These are phyloP conservation scores for Montifringilla adamsi DNA, from an alignment of 2,113 vertebrate species.

Conservation along the genomic window DNA sequence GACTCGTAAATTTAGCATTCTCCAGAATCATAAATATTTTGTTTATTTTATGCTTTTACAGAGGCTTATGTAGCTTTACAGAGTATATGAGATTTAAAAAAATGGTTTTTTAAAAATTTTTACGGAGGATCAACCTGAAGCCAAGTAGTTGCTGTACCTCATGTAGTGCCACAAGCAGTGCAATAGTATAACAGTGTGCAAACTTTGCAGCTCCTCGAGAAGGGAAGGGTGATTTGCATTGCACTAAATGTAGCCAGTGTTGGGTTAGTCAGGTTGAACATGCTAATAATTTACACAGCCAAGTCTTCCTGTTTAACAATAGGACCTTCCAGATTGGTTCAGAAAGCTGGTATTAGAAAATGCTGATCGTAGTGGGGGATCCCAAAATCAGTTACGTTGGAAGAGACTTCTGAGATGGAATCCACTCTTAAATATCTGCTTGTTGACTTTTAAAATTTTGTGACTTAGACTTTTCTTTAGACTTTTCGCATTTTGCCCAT, in stretches of 20 bases:
- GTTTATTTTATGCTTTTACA: not conserved
- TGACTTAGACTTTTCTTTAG: not conserved
- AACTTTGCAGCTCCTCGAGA: not conserved
- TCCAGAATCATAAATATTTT: not conserved
- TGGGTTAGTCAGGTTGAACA: not conserved
- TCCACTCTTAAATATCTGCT: not conserved
- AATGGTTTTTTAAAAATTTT: not conserved
- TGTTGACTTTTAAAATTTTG: not conserved
- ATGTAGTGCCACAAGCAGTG: not conserved
- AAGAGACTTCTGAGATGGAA: not conserved
- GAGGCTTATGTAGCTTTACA: not conserved
- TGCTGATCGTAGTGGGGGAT: not conserved
- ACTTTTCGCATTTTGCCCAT: not conserved
- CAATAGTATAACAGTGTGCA: not conserved
- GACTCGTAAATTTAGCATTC: not conserved
- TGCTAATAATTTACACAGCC: not conserved
- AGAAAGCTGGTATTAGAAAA: not conserved
- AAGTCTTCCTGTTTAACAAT: not conserved
- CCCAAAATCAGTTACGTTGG: not conserved
- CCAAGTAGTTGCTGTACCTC: not conserved
- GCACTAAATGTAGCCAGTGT: not conserved
- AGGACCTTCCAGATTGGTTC: not conserved
- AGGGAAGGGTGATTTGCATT: not conserved
- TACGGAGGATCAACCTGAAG: not conserved
- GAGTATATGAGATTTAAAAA: not conserved